Conservation (phyloP, 2,888 invertebrate species). For the Electrophaes corylata region DNA sequence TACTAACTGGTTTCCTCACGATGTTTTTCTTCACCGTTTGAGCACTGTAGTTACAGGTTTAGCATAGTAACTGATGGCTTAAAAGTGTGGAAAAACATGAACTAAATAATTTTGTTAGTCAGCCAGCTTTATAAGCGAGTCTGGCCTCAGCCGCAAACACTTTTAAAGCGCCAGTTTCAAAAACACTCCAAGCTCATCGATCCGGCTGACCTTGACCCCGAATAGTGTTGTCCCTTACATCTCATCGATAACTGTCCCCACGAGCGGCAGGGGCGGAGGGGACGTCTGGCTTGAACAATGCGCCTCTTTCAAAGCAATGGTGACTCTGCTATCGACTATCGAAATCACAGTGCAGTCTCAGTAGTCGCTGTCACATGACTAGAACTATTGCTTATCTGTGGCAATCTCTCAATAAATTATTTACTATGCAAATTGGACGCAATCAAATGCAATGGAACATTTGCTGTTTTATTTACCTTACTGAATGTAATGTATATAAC, state of each 20-base stretch:
- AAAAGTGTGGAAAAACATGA: too few species aligned
- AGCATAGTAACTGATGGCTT: too few species aligned
- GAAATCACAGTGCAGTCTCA: conserved; percentile 12
- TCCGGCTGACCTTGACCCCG: conserved; percentile 9
- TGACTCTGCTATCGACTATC: neutral
- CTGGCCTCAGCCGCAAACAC: neutral
- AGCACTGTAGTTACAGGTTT: too few species aligned
- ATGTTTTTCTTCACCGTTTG: too few species aligned
- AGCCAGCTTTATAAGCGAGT: neutral
- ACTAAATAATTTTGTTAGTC: neutral
- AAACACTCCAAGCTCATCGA: conserved; percentile 6
- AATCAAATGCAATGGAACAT: conserved; percentile 8
- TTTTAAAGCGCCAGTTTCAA: neutral
- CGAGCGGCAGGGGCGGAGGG: neutral
- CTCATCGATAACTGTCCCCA: conserved; percentile 19
- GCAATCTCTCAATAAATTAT: neutral
- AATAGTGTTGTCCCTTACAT: conserved; percentile 14
- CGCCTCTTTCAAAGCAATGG: conserved; percentile 4
- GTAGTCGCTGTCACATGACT: conserved; percentile 11
- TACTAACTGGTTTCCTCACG: too few species aligned
- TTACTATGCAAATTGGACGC: conserved; percentile 19
- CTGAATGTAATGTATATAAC: neutral
- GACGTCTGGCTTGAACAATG: conserved; percentile 12
- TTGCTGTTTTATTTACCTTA: conserved; percentile 5
- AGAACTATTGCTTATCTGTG: conserved; percentile 9